A percentile compares a stretch with the other conserved stretches of the same genome.
phyloP scores from a whole-genome alignment of 2,113 vertebrate species.

The Perca fluviatilis region DNA sequence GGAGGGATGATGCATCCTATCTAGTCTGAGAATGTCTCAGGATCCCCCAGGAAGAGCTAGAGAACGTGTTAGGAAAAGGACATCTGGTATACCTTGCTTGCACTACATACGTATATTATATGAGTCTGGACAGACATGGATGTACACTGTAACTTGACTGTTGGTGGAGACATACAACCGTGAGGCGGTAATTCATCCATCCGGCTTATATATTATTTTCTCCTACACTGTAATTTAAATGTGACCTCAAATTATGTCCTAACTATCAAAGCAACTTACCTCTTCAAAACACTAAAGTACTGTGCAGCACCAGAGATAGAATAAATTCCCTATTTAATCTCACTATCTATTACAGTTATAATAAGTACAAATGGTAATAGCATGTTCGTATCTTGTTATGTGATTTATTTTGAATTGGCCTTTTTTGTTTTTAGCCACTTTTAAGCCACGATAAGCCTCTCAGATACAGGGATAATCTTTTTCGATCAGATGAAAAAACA shows the following conservation, averaged over 20 bases:
- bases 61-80: background rate
- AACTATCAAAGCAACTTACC: background rate
- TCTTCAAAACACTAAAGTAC: conserved; percentile 10
- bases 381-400: conserved; percentile 77
- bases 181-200: background rate
- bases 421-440: conserved; percentile 66
- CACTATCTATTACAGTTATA: conserved; percentile 66
- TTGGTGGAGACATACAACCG: too few species aligned
- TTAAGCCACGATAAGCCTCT: conserved; percentile 70
- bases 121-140: too few species aligned
- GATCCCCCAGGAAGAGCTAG: background rate
- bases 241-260: conserved; percentile 6
- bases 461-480: conserved; percentile 75
- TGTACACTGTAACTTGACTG: too few species aligned
- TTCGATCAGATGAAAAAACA: conserved; percentile 70
- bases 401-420: conserved; percentile 75
- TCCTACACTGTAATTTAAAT: conserved; percentile 3
- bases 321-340: conserved; percentile 44
- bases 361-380: conserved; percentile 67
- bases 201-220: background rate
- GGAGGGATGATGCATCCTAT: background rate
- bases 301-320: background rate
- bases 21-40: background rate
- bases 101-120: too few species aligned
- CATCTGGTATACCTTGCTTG: too few species aligned